phyloP scores from a whole-genome alignment of 1,140 invertebrate genomes.

The Leptinotarsa defecta region DNA sequence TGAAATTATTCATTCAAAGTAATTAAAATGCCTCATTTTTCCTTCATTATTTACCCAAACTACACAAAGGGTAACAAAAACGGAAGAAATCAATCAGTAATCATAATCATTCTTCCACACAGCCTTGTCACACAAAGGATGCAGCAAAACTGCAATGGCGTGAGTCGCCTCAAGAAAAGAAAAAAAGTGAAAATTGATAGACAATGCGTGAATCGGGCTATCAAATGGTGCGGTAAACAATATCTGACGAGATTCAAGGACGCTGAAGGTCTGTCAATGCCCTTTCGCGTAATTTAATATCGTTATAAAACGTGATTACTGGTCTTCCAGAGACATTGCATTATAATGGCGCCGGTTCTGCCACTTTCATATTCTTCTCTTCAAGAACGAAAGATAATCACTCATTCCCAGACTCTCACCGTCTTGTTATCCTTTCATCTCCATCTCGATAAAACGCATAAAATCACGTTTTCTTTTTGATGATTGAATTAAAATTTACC shows the following conservation, averaged over 20 bases:
- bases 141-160: neutral
- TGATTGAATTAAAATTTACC: neutral
- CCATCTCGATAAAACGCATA: neutral
- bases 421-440: neutral
- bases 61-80: too few species aligned
- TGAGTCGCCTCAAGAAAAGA: neutral
- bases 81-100: too few species aligned
- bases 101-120: too few species aligned
- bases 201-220: constrained; percentile 35
- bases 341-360: constrained; percentile 32
- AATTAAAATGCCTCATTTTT: too few species aligned
- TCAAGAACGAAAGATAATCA: constrained; percentile 11
- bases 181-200: constrained; percentile 23
- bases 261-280: constrained; percentile 40
- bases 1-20: too few species aligned
- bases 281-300: constrained; percentile 43
- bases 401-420: neutral
- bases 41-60: too few species aligned
- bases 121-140: too few species aligned
- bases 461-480: neutral
- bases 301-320: constrained; percentile 40
- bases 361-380: constrained; percentile 5
- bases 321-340: constrained; percentile 27
- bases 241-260: constrained; percentile 42
- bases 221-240: constrained; percentile 39